phyloP scores from a whole-genome alignment of 2,113 vertebrate species.

The Syrmaticus mikado region DNA sequence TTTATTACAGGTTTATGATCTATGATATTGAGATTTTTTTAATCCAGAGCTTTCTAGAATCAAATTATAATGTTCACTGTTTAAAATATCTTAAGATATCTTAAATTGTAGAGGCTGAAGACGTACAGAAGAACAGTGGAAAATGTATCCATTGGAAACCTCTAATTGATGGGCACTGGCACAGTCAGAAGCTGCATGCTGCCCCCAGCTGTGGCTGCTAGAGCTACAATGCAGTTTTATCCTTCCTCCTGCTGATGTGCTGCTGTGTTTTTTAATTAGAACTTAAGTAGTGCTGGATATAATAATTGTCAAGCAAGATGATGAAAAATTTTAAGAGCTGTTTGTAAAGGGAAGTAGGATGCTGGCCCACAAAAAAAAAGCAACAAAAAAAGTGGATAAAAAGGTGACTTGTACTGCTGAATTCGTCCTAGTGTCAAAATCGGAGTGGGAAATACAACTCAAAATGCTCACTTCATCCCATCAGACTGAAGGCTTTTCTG shows the following conservation, averaged over 20 bases:
- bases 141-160: not conserved
- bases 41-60: not conserved
- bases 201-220: accelerated
- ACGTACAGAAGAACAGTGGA: not conserved
- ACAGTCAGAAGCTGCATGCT: not conserved
- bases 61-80: not conserved
- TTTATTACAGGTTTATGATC: not conserved
- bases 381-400: not conserved
- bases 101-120: not conserved
- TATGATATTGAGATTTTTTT: not conserved
- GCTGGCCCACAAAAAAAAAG: not conserved
- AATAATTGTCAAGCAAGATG: not conserved
- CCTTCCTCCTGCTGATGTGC: not conserved
- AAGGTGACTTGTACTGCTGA: not conserved
- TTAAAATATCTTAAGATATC: not conserved
- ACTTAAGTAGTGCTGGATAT: not conserved
- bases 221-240: not conserved
- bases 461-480: not conserved
- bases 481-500: not conserved
- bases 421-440: not conserved
- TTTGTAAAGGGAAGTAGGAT: not conserved
- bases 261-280: not conserved
- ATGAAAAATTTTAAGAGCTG: not conserved
- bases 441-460: not conserved
- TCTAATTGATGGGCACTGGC: not conserved